Conservation (phyloP, 2,888 invertebrate genomes). For the Cataglyphis livida region DNA sequence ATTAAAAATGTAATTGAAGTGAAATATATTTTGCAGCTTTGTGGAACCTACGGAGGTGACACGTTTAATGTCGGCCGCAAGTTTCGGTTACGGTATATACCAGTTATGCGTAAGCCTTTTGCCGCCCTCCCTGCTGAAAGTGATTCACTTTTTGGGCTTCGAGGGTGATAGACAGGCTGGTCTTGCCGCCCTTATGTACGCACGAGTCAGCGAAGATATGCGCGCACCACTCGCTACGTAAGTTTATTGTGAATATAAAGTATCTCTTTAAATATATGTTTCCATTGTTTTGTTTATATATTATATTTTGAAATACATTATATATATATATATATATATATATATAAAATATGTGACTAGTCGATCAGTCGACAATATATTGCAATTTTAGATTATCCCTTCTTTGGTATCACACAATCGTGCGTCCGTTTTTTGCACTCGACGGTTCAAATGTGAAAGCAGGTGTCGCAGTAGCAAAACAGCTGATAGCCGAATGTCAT, state of each 20-base stretch:
- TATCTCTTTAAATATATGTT: neutral
- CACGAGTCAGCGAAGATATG: slow-evolving; percentile 89
- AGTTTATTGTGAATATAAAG: slow-evolving; percentile 73
- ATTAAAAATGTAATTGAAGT: slow-evolving; percentile 19
- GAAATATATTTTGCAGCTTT: slow-evolving; percentile 72
- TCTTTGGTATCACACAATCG: slow-evolving; percentile 90
- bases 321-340: neutral
- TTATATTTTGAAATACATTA: neutral
- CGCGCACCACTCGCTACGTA: slow-evolving; percentile 90
- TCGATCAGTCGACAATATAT: neutral
- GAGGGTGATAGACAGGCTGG: slow-evolving; percentile 88
- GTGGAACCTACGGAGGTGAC: slow-evolving; percentile 87
- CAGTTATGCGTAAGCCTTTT: slow-evolving; percentile 90
- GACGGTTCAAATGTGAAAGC: slow-evolving; percentile 88
- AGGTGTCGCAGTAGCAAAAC: slow-evolving; percentile 87
- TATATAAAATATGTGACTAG: neutral
- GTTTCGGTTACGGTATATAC: slow-evolving; percentile 90
- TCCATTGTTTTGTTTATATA: neutral
- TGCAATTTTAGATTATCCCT: slow-evolving; percentile 71
- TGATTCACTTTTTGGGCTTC: slow-evolving; percentile 89
- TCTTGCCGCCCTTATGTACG: slow-evolving; percentile 88
- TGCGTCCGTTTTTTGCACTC: slow-evolving; percentile 89
- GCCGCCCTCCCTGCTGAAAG: slow-evolving; percentile 88
- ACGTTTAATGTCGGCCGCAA: slow-evolving; percentile 89
- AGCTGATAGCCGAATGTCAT: slow-evolving; percentile 87